Evolutionary conservation across 2,113 vertebrate species (phyloP), one percentile per base, ranked within the genome.

Genomic region (Peucedramus taeniatus): DNA sequence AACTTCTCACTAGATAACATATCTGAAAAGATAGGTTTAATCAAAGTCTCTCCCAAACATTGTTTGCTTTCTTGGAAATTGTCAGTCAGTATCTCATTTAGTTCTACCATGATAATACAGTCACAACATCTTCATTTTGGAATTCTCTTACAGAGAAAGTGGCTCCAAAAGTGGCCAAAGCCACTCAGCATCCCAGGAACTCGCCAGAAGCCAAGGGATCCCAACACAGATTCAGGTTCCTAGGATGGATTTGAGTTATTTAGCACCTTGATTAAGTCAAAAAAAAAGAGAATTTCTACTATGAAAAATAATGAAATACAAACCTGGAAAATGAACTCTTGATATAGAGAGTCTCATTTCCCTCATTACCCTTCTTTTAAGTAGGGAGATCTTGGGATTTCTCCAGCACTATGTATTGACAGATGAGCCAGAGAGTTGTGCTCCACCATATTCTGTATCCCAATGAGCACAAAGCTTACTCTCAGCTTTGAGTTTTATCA

Each of bases 401-500:
- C 45, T 27, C 26, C 60, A 64, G 60, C 28, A 23, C 15, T 5
- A 0, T 35, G 42, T 51, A n/a, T 39, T 51, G n/a, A 50, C 21
- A 60, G 37, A 90, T 24, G 16, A 45, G 23, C 27, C 61, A 70
- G 61, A 85, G 50, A 84, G 26, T 42, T 40, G 24, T 82, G n/a
- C 26, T 76, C 19, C 47, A 21, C 66, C 83, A 30, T 75, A 60
- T 59, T 85, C 42, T 45, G 11, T 71, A 83, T 18, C 40, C 23
- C 59, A 80, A 4, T 24, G 59, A 92, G 61, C 47, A 59, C 27
- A 57, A 66, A 94, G 83, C 66, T 89, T 59, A 18, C 10, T 79
- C 50, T 83, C 42, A 76, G 61, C 65, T 95, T 87, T 54, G 33
- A 72, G 44, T 91, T 95, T 94, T 81, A 87, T 90, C 28, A 53